A percentile compares a stretch with the other conserved stretches of the same genome.
phyloP scores from a whole-genome alignment of 2,888 invertebrate species.

The Leptarthrus brevirostris region DNA sequence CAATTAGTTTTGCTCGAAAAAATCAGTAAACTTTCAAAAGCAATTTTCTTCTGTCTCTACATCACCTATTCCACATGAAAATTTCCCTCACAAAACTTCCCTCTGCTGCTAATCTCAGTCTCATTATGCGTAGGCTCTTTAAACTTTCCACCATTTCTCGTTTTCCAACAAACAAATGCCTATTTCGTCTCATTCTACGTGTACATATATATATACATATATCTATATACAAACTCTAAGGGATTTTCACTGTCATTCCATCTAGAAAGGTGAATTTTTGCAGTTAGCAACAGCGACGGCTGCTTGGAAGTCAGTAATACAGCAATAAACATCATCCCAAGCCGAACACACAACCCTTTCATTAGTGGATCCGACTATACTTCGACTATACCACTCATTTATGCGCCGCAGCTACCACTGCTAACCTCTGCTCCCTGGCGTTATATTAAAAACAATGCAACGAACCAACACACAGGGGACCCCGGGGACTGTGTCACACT shows the following conservation, averaged over 20 bases:
- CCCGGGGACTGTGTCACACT: neutral
- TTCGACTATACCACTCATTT: conserved; percentile 19
- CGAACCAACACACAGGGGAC: conserved; percentile 15
- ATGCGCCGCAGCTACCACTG: conserved; percentile 29
- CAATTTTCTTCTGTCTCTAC: conserved; percentile 12
- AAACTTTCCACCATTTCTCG: neutral
- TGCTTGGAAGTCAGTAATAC: conserved; percentile 13
- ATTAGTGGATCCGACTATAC: neutral
- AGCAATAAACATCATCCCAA: neutral
- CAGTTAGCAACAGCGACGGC: conserved; percentile 35
- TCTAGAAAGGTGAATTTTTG: conserved; percentile 30
- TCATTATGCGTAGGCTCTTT: conserved; percentile 32
- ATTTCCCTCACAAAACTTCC: neutral
- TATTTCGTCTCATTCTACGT: conserved; percentile 16
- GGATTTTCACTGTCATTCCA: conserved; percentile 24
- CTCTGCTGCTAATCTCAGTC: neutral
- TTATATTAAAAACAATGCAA: conserved; percentile 30
- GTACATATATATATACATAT: too few relatives aligned
- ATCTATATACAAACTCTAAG: too few relatives aligned
- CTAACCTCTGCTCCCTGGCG: neutral
- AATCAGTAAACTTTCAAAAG: conserved; percentile 6
- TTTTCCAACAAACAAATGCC: conserved; percentile 25
- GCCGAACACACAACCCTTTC: conserved; percentile 10
- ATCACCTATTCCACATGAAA: conserved; percentile 5
- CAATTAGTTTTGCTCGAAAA: conserved; percentile 32